Conservation (phyloP, 1,140 invertebrate species). For the Macrocentrus cingulum region DNA sequence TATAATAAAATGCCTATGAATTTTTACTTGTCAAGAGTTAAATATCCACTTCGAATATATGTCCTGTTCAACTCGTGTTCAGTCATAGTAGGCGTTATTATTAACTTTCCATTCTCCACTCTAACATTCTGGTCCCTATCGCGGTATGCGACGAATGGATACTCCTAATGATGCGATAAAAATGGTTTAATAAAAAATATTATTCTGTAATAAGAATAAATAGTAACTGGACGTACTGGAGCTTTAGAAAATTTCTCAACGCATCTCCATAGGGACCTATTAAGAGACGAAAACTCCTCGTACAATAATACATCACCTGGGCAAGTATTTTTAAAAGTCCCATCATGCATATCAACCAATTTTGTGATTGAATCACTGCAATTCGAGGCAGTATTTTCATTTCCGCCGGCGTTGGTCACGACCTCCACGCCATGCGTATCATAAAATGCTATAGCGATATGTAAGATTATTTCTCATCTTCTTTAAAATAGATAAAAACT, state of each 20-base stretch:
- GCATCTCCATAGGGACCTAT: constrained; percentile 35
- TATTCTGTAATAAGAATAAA: constrained; percentile 9
- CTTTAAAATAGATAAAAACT: neutral
- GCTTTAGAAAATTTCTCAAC: constrained; percentile 38
- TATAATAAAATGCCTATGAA: constrained; percentile 3
- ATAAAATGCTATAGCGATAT: constrained; percentile 39
- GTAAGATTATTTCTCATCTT: neutral
- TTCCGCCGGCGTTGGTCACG: neutral
- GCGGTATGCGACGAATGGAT: constrained; percentile 72
- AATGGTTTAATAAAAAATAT: constrained; percentile 4
- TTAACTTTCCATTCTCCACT: constrained; percentile 61
- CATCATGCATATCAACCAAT: constrained; percentile 21
- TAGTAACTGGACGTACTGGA: constrained; percentile 38
- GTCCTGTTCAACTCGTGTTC: constrained; percentile 62
- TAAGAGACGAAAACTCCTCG: constrained; percentile 41
- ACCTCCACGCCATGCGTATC: constrained; percentile 34
- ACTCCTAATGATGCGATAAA: constrained; percentile 52
- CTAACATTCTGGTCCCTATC: constrained; percentile 64
- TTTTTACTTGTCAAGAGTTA: constrained; percentile 56
- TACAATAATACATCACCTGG: constrained; percentile 41
- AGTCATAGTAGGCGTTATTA: constrained; percentile 65
- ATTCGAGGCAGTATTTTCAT: constrained; percentile 19
- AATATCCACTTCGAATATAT: constrained; percentile 58
- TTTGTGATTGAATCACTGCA: constrained; percentile 38
- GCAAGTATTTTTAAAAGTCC: constrained; percentile 32